Evolutionary conservation across 2,888 invertebrate species (phyloP).

Genomic region (Polia nebulosa): DNA sequence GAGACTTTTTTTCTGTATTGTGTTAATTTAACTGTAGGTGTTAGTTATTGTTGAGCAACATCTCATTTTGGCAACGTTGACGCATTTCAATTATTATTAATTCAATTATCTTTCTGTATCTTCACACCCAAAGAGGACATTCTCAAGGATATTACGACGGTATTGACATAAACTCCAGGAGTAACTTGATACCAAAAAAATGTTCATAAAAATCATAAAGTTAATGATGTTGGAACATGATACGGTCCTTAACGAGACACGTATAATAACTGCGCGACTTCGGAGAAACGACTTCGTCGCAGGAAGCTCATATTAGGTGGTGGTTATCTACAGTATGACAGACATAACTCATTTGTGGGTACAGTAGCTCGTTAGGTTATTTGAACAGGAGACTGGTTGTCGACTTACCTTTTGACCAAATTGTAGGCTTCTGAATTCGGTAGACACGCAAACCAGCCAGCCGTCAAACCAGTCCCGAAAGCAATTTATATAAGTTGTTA

Average conservation of each 20-base stretch:
- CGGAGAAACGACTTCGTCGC: slow-evolving; percentile 63
- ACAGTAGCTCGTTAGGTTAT: slow-evolving; percentile 10
- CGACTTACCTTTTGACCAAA: neutral
- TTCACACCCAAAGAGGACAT: slow-evolving; percentile 33
- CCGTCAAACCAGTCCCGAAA: too few species aligned
- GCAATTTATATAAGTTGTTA: too few species aligned
- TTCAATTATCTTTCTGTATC: slow-evolving; percentile 25
- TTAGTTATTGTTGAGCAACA: slow-evolving; percentile 24
- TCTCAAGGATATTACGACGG: slow-evolving; percentile 28
- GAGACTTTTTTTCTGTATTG: neutral
- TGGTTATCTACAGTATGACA: slow-evolving; percentile 44
- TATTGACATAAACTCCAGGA: slow-evolving; percentile 36
- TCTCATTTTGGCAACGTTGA: slow-evolving; percentile 25
- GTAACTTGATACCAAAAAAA: slow-evolving; percentile 52
- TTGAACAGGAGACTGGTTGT: neutral
- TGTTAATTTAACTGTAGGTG: slow-evolving; percentile 36
- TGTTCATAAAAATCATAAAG: slow-evolving; percentile 60
- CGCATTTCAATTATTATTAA: slow-evolving; percentile 22
- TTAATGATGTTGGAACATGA: slow-evolving; percentile 69
- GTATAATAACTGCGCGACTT: slow-evolving; percentile 64
- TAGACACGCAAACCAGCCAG: too few species aligned
- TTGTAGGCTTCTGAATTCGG: neutral
- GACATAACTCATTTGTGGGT: slow-evolving; percentile 14
- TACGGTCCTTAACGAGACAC: slow-evolving; percentile 63
- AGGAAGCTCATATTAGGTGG: slow-evolving; percentile 62